Conservation (phyloP, 2,797 vertebrate species). For the Sandelia bainsii region DNA sequence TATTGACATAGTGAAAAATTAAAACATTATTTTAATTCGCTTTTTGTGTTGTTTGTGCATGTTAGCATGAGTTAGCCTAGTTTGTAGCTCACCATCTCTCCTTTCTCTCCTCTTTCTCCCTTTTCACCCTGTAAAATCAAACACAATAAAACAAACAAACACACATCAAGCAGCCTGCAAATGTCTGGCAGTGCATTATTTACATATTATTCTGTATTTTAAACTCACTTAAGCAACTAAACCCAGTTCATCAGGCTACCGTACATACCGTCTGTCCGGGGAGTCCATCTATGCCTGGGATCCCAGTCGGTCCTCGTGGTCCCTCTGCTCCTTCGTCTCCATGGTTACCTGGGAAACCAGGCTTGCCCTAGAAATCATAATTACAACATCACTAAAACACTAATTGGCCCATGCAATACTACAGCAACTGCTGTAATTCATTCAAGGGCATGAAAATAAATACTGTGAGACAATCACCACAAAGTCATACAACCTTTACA, state of each 20-base stretch:
- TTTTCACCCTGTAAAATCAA: conserved; percentile 72
- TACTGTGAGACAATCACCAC: too few species aligned
- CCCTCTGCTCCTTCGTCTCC: conserved; percentile 86
- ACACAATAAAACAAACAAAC: not conserved
- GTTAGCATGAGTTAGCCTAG: too few species aligned
- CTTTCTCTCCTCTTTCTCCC: conserved; percentile 77
- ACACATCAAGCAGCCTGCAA: not conserved
- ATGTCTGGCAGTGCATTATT: not conserved
- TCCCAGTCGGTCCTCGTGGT: conserved; percentile 83
- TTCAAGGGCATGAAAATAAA: too few species aligned
- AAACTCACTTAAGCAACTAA: not conserved
- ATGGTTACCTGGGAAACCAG: conserved; percentile 84
- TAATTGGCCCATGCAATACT: too few species aligned
- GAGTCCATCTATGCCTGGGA: conserved; percentile 86
- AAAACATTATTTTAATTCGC: too few species aligned
- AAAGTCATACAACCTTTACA: not conserved
- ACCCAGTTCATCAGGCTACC: not conserved
- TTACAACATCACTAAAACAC: not conserved
- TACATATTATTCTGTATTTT: too few species aligned
- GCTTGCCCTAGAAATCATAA: conserved; percentile 75
- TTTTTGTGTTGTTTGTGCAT: too few species aligned
- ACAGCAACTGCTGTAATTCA: too few species aligned
- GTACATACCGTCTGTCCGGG: conserved; percentile 83
- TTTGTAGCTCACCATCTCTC: conserved; percentile 72
- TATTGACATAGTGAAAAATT: too few species aligned